phyloP scores from a whole-genome alignment of 2,797 vertebrate genomes.

The Heteromormyrus szaboi region DNA sequence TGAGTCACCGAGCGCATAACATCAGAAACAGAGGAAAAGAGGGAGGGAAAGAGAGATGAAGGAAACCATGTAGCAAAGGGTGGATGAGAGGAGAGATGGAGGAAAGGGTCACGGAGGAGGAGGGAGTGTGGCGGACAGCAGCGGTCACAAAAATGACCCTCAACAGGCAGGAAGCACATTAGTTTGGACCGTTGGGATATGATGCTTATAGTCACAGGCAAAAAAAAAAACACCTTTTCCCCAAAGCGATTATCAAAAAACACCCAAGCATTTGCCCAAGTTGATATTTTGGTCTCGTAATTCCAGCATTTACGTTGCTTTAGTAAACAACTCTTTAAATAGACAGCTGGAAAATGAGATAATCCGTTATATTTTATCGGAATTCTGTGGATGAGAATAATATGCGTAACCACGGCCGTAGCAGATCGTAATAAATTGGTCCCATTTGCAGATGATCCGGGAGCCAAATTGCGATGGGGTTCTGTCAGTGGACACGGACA shows the following conservation, averaged over 20 bases:
- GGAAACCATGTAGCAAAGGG: background rate
- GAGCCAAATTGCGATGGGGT: background rate
- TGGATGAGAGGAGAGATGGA: too few relatives aligned
- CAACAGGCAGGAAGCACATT: background rate
- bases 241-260: background rate
- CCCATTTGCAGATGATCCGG: background rate
- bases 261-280: background rate
- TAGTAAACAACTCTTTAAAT: constrained; percentile 15
- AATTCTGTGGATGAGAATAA: background rate
- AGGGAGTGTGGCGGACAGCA: background rate
- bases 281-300: background rate
- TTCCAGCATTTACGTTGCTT: background rate
- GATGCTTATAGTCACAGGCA: background rate
- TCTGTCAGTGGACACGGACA: background rate
- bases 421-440: background rate
- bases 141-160: background rate
- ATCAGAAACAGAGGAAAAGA: background rate
- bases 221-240: background rate
- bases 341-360: constrained; percentile 13
- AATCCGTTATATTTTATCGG: constrained; percentile 14
- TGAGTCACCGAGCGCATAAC: constrained; percentile 1
- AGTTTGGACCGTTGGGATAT: background rate
- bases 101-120: background rate
- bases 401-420: background rate
- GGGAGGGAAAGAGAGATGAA: background rate